A percentile compares a stretch with the other conserved stretches of the same genome.
These are phyloP conservation scores for Eulemur coronatus DNA, from an alignment of 2,797 vertebrate genomes.

Conservation along the genomic window DNA sequence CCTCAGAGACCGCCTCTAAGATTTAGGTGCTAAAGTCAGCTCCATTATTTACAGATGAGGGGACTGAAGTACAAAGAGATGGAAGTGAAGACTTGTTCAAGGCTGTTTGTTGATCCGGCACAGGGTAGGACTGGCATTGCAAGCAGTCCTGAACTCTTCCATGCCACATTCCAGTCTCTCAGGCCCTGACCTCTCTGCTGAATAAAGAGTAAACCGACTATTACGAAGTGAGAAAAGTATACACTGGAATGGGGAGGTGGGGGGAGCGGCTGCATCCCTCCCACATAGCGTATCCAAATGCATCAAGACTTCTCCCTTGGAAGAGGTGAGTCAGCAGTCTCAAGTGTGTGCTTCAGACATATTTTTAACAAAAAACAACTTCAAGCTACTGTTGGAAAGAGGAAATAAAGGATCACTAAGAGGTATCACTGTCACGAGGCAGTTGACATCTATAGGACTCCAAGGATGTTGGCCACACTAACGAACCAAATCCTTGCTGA, in stretches of 20 bases:
- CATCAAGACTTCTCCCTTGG: neutral
- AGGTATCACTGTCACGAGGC: neutral
- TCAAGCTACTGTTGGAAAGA: neutral
- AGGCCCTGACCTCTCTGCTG: neutral
- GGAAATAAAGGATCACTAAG: slow-evolving; percentile 5
- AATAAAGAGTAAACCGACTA: neutral
- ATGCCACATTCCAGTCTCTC: neutral
- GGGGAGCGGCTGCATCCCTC: neutral
- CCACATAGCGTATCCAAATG: neutral
- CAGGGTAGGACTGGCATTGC: neutral
- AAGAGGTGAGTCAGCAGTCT: slow-evolving; percentile 47
- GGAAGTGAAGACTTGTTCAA: neutral
- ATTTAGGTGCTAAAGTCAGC: neutral
- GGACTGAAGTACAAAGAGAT: neutral
- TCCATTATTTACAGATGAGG: neutral
- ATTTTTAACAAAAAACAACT: slow-evolving; percentile 20
- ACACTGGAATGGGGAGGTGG: neutral
- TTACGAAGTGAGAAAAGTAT: neutral
- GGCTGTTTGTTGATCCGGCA: neutral
- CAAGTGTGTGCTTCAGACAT: neutral
- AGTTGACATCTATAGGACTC: neutral
- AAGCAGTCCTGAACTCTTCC: neutral
- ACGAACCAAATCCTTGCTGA: neutral
- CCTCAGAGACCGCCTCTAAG: neutral
- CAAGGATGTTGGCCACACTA: neutral